Evolutionary conservation across 1,140 invertebrate species (phyloP).

Genomic region (Macrosteles quadrilineatus): DNA sequence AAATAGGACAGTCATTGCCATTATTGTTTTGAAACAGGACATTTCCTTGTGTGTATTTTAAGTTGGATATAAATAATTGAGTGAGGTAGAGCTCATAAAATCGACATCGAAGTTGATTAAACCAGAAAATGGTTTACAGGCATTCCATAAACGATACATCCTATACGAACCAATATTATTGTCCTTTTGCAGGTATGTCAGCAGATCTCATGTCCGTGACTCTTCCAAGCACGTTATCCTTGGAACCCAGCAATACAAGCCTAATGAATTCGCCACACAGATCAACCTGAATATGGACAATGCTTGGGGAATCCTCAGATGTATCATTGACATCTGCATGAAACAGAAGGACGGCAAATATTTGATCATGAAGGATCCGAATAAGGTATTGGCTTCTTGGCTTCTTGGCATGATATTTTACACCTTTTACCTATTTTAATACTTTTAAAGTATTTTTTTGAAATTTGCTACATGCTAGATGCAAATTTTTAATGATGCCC

Average conservation of each 20-base stretch:
- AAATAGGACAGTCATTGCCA: no score
- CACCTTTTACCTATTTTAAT: background rate
- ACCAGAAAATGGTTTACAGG: no score
- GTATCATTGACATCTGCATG: slow-evolving; percentile 97
- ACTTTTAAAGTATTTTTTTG: background rate
- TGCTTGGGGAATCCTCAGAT: slow-evolving; percentile 97
- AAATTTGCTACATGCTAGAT: background rate
- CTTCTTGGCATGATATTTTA: background rate
- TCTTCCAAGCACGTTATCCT: slow-evolving; percentile 96
- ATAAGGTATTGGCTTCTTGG: slow-evolving; percentile 62
- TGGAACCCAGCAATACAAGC: slow-evolving; percentile 98
- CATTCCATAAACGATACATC: no score
- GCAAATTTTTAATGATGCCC: background rate
- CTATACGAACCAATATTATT: no score
- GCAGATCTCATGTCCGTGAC: slow-evolving; percentile 88
- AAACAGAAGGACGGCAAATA: slow-evolving; percentile 97
- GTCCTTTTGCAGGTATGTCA: slow-evolving; percentile 74
- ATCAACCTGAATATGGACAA: slow-evolving; percentile 99
- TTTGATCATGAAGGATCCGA: slow-evolving; percentile 99
- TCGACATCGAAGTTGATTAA: no score
- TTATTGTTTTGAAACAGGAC: no score
- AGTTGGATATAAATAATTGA: no score
- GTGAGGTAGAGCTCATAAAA: no score
- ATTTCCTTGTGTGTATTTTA: no score
- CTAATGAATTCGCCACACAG: slow-evolving; percentile 97